Percentiles rank a stretch among this genome's conserved stretches.
phyloP scores from a whole-genome alignment of 2,888 invertebrate species.

The Chromoteleia sp. region DNA sequence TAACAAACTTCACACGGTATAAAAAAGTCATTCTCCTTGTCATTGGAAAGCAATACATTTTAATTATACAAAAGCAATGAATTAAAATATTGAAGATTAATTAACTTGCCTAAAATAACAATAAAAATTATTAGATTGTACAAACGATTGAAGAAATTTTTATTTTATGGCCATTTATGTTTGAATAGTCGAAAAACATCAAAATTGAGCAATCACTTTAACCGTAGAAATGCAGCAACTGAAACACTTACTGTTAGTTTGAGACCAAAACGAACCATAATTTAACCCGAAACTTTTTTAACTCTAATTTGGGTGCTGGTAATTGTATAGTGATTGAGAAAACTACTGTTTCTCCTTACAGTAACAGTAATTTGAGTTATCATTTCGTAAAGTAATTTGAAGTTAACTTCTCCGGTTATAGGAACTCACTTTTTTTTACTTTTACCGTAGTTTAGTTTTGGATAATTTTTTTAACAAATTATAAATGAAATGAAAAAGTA shows the following conservation, averaged over 20 bases:
- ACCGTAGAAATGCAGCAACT: conserved; percentile 5
- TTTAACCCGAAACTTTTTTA: conserved; percentile 40
- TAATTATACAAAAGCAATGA: too few species aligned
- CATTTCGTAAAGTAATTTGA: conserved; percentile 38
- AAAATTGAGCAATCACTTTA: conserved; percentile 54
- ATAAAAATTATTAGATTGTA: too few species aligned
- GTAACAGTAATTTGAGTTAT: conserved; percentile 24
- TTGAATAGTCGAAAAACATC: conserved; percentile 22
- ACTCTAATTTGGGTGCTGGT: conserved; percentile 39
- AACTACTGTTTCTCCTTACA: conserved; percentile 49
- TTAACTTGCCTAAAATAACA: too few species aligned
- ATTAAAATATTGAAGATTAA: too few species aligned
- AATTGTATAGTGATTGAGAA: conserved; percentile 49
- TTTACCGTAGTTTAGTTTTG: conserved; percentile 15
- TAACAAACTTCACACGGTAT: too few species aligned
- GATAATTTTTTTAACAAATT: not conserved
- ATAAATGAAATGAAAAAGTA: too few species aligned
- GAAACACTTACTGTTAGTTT: conserved; percentile 14
- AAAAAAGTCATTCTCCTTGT: too few species aligned
- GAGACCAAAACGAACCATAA: conserved; percentile 30
- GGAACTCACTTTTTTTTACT: conserved; percentile 8
- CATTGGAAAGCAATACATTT: too few species aligned
- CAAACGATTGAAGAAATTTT: not conserved
- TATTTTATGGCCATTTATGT: conserved; percentile 1
- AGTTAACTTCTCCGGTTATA: conserved; percentile 1